Evolutionary conservation across 2,888 invertebrate species (phyloP), one percentile per base, ranked within the genome.

Genomic region (Drosophila mettleri): DNA sequence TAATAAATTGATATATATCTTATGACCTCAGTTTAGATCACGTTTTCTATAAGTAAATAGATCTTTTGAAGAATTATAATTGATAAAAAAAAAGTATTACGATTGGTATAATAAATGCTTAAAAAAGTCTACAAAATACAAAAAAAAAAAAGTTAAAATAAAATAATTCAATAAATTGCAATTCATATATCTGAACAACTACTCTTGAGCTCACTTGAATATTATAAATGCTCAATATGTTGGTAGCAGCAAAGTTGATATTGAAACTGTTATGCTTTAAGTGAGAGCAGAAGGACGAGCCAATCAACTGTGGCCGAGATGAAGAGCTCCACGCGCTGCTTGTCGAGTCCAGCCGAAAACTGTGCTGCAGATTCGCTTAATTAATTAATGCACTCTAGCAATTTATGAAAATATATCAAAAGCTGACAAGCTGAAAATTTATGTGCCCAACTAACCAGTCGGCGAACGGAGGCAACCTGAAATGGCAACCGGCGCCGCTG

Each of bases 361-460:
- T 48, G 61, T 45, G 59, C 51, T 58, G 61, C 60, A 57, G 68
- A 65, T 49, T 49, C 60, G 78, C 83, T 90, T 92, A 92, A 91
- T 91, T 91, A 91, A 91, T 91, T 92, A 84, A 91, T 91, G 91
- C 91, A 91, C 90, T 91, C 90, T 90, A 86, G 91, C 91, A 91
- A 91, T 92, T 91, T 91, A 91, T 91, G 91, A 91, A 91, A 88
- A 89, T 84, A 84, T 91, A 91, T 91, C 91, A 92, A 91, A 90
- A 91, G 91, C 92, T 90, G 91, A 91, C 91, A 91, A 90, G 91
- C 91, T 92, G 92, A 90, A 91, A 91, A 92, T 91, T 92, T 91
- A 91, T 91, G 91, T 83, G 90, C 48, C 75, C 87, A 80, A 67
- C 87, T 74, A 53, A 52, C 55, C 77, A 66, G 63, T 73, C 70